Evolutionary conservation across 2,113 vertebrate genomes (phyloP).

Genomic region (Semnopithecus entellus): DNA sequence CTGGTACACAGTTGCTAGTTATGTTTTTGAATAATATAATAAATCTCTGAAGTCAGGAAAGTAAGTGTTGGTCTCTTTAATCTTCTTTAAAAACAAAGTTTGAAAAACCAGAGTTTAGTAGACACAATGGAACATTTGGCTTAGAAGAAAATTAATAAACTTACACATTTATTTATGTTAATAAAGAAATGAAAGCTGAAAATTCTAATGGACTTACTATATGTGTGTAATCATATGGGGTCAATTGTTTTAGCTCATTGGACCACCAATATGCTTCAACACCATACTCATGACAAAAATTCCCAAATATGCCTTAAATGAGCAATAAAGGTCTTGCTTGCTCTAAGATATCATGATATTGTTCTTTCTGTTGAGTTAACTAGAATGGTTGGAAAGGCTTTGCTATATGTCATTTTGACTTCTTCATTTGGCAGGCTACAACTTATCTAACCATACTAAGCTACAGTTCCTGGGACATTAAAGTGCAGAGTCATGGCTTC

Average conservation of each 20-base stretch:
- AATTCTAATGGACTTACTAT: neutral
- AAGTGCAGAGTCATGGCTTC: neutral
- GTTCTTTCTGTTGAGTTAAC: neutral
- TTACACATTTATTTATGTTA: neutral
- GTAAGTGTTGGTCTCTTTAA: neutral
- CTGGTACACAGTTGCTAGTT: neutral
- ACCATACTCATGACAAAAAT: neutral
- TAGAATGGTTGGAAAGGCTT: neutral
- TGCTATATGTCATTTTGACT: neutral
- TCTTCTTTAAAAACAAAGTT: neutral
- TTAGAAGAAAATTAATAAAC: slow-evolving; percentile 6
- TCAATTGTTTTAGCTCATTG: neutral
- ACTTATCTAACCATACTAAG: neutral
- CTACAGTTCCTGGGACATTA: neutral
- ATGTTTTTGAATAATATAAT: neutral
- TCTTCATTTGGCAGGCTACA: neutral
- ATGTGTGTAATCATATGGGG: neutral
- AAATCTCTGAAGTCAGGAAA: neutral
- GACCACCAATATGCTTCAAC: neutral
- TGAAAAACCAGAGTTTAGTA: neutral
- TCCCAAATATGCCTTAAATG: neutral
- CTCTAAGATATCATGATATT: neutral
- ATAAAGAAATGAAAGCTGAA: neutral
- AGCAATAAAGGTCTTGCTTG: neutral
- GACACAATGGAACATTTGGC: neutral